phyloP scores from a whole-genome alignment of 2,113 vertebrate species.

The Saccopteryx leptura region DNA sequence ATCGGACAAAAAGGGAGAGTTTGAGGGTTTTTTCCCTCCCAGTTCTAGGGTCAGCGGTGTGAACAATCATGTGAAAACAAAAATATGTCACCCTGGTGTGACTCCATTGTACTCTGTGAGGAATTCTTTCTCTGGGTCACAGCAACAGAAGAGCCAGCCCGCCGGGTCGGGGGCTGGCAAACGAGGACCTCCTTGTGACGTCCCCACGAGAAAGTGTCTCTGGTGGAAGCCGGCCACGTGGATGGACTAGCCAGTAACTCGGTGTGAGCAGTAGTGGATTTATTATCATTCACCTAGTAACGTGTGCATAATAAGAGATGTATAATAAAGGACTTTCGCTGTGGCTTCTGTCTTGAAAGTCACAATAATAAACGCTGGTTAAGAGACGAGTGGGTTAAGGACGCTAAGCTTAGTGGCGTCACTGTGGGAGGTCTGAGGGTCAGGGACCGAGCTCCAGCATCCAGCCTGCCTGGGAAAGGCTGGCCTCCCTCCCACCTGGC shows the following conservation, averaged over 20 bases:
- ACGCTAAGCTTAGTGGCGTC: not conserved
- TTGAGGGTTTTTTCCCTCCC: not conserved
- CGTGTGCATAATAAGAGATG: not conserved
- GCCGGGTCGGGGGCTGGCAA: not conserved
- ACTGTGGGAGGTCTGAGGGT: not conserved
- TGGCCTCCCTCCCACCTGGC: not conserved
- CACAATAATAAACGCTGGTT: not conserved
- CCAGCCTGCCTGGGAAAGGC: not conserved
- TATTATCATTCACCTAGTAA: not conserved
- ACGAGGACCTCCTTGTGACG: not conserved
- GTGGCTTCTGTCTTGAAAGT: not conserved
- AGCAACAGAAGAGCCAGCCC: not conserved
- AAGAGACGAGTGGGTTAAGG: not conserved
- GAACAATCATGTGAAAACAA: not conserved
- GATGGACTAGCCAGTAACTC: not conserved
- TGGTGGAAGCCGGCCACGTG: not conserved
- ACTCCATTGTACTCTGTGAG: not conserved
- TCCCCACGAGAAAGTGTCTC: not conserved
- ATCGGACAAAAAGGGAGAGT: slow-evolving; percentile 58
- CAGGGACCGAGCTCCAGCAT: not conserved
- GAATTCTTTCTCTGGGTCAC: slow-evolving; percentile 43
- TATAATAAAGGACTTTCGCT: not conserved
- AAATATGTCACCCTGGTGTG: not conserved
- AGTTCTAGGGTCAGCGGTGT: slow-evolving; percentile 59
- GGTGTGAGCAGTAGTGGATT: not conserved